Percentiles rank a stretch among this genome's conserved stretches.
phyloP scores from a whole-genome alignment of 2,797 vertebrate genomes.

The Helostoma temminkii region DNA sequence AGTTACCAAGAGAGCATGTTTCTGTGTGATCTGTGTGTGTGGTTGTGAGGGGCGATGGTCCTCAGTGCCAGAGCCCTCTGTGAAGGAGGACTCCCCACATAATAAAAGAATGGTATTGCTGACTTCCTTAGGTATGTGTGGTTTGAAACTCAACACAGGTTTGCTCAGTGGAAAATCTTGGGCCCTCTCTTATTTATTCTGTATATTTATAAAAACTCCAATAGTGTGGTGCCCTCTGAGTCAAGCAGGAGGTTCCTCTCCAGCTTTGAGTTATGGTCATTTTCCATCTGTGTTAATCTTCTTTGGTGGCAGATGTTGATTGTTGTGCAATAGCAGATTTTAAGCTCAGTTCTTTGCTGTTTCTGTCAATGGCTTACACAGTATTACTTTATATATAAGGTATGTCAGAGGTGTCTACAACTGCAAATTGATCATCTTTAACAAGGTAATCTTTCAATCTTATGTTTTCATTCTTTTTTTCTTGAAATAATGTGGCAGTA shows the following conservation, averaged over 20 bases:
- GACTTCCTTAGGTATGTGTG: conserved; percentile 81
- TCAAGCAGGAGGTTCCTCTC: conserved; percentile 27
- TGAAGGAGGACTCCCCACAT: conserved; percentile 76
- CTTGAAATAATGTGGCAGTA: neutral
- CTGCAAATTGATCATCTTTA: no score
- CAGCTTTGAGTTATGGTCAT: conserved; percentile 23
- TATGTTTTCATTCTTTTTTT: no score
- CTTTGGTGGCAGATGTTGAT: conserved; percentile 43
- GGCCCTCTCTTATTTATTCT: conserved; percentile 73
- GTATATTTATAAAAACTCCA: conserved; percentile 73
- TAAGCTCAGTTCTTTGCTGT: conserved; percentile 8
- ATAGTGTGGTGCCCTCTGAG: conserved; percentile 55
- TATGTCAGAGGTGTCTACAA: no score
- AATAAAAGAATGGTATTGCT: conserved; percentile 81
- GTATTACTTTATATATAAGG: neutral
- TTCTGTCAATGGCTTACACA: conserved; percentile 25
- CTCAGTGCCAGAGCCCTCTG: conserved; percentile 66
- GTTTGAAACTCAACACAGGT: conserved; percentile 84
- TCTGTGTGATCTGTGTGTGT: conserved; percentile 32
- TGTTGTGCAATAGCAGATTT: conserved; percentile 22
- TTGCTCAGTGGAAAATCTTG: conserved; percentile 71
- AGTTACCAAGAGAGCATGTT: conserved; percentile 53
- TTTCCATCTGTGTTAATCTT: conserved; percentile 41
- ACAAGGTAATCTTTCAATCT: no score
- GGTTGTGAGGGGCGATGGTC: conserved; percentile 38